Evolutionary conservation across 1,140 invertebrate genomes (phyloP), one percentile per base, ranked within the genome.

Genomic region (Lucilia cuprina): DNA sequence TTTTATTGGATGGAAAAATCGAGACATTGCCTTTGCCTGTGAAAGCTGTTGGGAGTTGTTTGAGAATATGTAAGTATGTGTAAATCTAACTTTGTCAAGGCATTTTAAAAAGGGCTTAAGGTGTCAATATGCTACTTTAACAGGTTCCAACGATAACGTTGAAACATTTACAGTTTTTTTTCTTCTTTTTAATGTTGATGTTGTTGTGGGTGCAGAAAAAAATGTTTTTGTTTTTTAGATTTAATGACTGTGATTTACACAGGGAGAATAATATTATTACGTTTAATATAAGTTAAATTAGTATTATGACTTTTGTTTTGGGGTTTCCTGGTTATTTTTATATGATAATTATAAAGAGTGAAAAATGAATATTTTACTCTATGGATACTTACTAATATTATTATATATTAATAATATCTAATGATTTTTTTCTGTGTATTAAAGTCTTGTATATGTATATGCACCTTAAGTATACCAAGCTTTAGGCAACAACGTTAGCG

Each of bases 91-190:
- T 80, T 80, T 80, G 77, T 80, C 41, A 80, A 80, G 41, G 41
- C 49, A 80, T 80, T 21, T 80, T 80, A 47, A 80, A 41, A 50
- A 49, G 77, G 77, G 19, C 77, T 80, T 80, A 80, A 80, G 77
- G 41, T 49, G 77, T 80, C 77, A 80, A 80, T 80, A 49, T 34
- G 77, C 41, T 80, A 14, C 41, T 80, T 80, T 80, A 50, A 49
- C 77, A 80, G 41, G 41, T 50, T 49, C 19, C 77, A 10, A 3
- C 34, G 77, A 80, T 80, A 80, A 80, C n/a, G 65, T 70, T 70
- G 65, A 70, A 70, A 21, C 9, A 5, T 70, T 70, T 60, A 0
- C 55, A 41, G 41, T 41, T 19, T 70, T 19, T 70, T 3, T 30
- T 30, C n/a, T 70, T 25, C 19, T 19, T 25, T 5, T 70, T 70